Conservation (phyloP, 2,113 vertebrate genomes). For the Apteryx owenii region DNA sequence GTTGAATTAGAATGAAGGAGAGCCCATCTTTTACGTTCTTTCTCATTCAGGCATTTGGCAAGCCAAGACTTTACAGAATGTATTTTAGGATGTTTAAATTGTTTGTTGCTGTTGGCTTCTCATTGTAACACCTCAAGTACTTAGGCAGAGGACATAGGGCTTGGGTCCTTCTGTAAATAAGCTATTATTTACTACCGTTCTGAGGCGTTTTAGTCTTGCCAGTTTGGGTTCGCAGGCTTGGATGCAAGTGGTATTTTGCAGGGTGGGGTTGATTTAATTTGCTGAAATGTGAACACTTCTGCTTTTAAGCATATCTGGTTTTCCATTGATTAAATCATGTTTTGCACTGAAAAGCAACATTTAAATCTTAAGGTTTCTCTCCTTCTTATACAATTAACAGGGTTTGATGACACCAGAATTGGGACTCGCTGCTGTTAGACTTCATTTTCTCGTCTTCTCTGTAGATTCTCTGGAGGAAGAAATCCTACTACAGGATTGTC, state of each 20-base stretch:
- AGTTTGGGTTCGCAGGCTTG: neutral
- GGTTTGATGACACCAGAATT: neutral
- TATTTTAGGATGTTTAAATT: slow-evolving; percentile 34
- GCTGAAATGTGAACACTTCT: neutral
- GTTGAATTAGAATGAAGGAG: slow-evolving; percentile 66
- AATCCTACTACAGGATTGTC: neutral
- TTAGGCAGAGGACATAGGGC: neutral
- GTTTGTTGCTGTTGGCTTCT: slow-evolving; percentile 39
- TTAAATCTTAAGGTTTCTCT: neutral
- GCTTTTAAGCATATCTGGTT: slow-evolving; percentile 8
- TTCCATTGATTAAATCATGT: neutral
- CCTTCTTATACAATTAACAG: neutral
- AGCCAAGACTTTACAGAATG: slow-evolving; percentile 6
- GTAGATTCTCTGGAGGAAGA: neutral
- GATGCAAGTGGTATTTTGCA: neutral
- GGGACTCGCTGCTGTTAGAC: neutral
- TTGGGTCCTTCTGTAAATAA: neutral
- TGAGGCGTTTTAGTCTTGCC: neutral
- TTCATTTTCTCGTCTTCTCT: neutral
- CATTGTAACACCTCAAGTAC: slow-evolving; percentile 3
- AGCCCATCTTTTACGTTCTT: slow-evolving; percentile 53
- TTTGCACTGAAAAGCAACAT: neutral
- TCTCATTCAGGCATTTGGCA: slow-evolving; percentile 61
- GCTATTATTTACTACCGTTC: neutral
- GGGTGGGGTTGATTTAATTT: neutral